Evolutionary conservation across 1,140 invertebrate species (phyloP).

Genomic region (Tetragnatha versicolor): DNA sequence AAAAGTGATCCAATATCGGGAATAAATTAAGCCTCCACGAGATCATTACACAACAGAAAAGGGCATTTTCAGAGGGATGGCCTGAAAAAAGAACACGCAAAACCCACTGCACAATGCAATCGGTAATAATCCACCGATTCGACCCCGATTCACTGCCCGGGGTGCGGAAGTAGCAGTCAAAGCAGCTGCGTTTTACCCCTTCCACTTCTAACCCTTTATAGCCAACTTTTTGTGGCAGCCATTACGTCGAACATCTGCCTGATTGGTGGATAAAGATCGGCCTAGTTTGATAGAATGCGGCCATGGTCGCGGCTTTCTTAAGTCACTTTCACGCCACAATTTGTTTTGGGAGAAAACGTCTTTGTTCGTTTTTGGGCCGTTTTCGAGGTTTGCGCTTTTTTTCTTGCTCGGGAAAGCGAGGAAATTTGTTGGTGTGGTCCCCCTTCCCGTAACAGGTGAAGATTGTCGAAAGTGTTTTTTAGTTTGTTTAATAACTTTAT

Average conservation of each 20-base stretch:
- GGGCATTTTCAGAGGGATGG: too few species aligned
- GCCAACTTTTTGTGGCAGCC: conserved; percentile 17
- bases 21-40: neutral
- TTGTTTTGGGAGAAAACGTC: too few species aligned
- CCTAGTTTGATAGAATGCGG: conserved; percentile 39
- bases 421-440: too few species aligned
- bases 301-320: too few species aligned
- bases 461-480: too few species aligned
- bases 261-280: neutral
- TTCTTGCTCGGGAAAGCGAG: too few species aligned
- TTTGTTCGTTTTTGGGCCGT: too few species aligned
- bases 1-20: too few species aligned
- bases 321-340: too few species aligned
- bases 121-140: conserved; percentile 26
- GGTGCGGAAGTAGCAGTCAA: conserved; percentile 34
- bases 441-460: too few species aligned
- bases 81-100: neutral
- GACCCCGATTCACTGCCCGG: conserved; percentile 34
- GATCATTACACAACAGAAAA: neutral
- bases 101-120: neutral
- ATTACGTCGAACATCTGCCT: conserved; percentile 21
- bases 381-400: too few species aligned
- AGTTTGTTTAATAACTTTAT: too few species aligned
- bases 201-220: conserved; percentile 18
- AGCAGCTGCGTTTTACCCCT: conserved; percentile 18